Percentiles rank a stretch among this genome's conserved stretches.
Evolutionary conservation across 2,797 vertebrate species (phyloP).

Genomic region (Typhlichthys subterraneus): DNA sequence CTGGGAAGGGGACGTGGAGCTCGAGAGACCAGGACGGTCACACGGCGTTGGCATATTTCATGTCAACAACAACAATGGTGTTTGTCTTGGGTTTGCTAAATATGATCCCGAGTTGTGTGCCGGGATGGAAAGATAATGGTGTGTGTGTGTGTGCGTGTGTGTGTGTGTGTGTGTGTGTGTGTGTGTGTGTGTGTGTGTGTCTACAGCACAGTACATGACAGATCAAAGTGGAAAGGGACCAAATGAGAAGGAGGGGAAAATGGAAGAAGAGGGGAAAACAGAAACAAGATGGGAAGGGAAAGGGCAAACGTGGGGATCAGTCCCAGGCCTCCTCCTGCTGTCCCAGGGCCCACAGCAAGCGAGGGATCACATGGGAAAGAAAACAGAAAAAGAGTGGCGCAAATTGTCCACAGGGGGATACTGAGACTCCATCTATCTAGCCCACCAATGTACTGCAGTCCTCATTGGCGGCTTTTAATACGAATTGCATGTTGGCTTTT

Average conservation of each 20-base stretch:
- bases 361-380: slow-evolving; percentile 58
- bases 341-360: slow-evolving; percentile 36
- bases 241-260: not conserved
- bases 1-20: no score
- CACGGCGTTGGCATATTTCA: no score
- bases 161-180: slow-evolving; percentile 5
- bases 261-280: not conserved
- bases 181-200: slow-evolving; percentile 7
- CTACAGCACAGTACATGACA: slow-evolving; percentile 27
- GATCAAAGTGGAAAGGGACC: slow-evolving; percentile 2
- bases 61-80: no score
- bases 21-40: no score
- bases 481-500: no score
- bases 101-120: no score
- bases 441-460: not conserved
- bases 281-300: slow-evolving; percentile 33
- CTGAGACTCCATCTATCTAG: slow-evolving; percentile 39
- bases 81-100: no score
- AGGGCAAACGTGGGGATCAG: slow-evolving; percentile 50
- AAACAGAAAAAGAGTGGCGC: slow-evolving; percentile 26
- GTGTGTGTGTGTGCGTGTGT: not conserved
- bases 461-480: slow-evolving; percentile 7
- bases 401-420: slow-evolving; percentile 44
- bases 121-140: no score
- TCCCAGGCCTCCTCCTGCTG: slow-evolving; percentile 34